Conservation (phyloP, 2,888 invertebrate genomes). For the Lasioglossum calceatum region DNA sequence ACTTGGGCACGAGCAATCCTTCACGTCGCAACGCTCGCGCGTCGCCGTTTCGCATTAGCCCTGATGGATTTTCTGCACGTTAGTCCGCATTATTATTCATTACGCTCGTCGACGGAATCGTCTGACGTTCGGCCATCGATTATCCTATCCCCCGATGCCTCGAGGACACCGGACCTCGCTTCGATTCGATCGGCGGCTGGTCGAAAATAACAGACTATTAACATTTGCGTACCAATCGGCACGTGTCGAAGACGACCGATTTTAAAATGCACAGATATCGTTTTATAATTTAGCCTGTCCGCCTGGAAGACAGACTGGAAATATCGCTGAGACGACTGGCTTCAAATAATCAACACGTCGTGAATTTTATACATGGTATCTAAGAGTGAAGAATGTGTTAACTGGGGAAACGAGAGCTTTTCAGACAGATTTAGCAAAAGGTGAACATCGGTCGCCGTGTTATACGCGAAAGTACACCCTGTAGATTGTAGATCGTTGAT, state of each 20-base stretch:
- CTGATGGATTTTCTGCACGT: constrained; percentile 41
- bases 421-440: not conserved
- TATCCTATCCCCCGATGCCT: constrained; percentile 5
- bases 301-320: not conserved
- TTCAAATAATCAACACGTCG: not conserved
- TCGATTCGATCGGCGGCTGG: not conserved
- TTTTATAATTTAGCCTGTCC: not conserved
- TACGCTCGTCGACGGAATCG: constrained; percentile 9
- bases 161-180: not conserved
- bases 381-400: not conserved
- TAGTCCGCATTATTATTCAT: constrained; percentile 34
- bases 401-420: not conserved
- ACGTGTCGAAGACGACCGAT: not conserved
- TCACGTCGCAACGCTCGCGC: constrained; percentile 12
- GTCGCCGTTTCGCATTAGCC: constrained; percentile 30
- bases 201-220: not conserved
- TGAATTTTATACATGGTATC: too few relatives aligned
- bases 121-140: constrained; percentile 28
- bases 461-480: not conserved
- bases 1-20: constrained; percentile 24
- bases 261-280: not conserved
- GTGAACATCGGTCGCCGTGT: not conserved
- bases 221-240: not conserved
- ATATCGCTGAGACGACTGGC: not conserved
- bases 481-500: not conserved